Base-by-base conservation (phyloP, 2,797 vertebrate species). In the Dipus sagitta region DNA sequence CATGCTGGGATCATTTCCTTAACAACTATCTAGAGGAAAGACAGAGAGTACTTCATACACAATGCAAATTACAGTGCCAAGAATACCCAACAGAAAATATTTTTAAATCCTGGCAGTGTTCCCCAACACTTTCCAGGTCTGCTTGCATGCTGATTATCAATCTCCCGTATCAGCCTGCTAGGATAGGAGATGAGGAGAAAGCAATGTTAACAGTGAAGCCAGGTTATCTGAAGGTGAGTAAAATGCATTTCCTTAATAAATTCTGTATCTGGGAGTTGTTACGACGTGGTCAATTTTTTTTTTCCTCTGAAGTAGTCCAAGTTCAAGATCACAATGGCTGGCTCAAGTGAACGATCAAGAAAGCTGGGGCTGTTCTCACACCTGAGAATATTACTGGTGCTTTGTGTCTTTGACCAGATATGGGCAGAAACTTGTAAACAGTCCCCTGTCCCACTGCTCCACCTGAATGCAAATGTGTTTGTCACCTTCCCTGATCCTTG, bases 401-500 rank as follows among this genome's bases (percentile, higher is more conserved):
- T 42, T 52, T 15, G 7, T 64, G 7, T 64, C 75, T 79, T 38
- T 26, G 1, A 20, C 54, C 60, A 86, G 82, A 52, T 4, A 1
- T 6, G 11, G 70, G 23, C 74, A n/a, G 24, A 64, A 0, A 7
- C 81, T 74, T 68, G 42, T 67, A 18, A 10, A 42, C 18, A 58
- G 54, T 67, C 64, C 70, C 78, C 32, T 6, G 0, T 2, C 54
- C 54, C 54, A 58, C 54, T 23, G n/a, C 62, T 87, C 47, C 26
- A 78, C 78, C 47, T 82, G 83, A 93, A 87, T 90, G 80, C 85
- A 88, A 82, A 88, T 86, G 38, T 68, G 42, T 34, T 8, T 70
- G 86, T 96, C 86, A 93, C 95, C 93, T 96, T 97, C 92, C 65
- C 83, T 88, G 93, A 79, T 75, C 88, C 91, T 88, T 93, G 91